Evolutionary conservation across 2,888 invertebrate genomes (phyloP).

Genomic region (Furcula furcula): DNA sequence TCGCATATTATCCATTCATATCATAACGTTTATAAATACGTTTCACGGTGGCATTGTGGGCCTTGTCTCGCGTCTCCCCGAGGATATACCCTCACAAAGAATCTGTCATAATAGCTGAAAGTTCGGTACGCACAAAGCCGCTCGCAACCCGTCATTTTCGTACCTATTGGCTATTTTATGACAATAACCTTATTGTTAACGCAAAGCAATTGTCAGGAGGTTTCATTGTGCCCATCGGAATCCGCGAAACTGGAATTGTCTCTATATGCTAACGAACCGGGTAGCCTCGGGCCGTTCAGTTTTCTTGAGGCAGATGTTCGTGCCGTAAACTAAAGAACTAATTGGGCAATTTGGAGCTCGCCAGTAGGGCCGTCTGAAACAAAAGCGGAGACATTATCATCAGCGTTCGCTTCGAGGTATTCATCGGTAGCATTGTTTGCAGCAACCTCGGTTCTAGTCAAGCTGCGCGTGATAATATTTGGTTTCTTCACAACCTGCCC

Average conservation of each 20-base stretch:
- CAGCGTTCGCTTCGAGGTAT: constrained; percentile 12
- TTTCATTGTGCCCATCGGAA: constrained; percentile 62
- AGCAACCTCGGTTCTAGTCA: constrained; percentile 43
- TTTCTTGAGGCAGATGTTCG: constrained; percentile 35
- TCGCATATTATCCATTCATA: constrained; percentile 77
- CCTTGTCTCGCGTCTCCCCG: constrained; percentile 67
- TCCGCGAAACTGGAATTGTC: constrained; percentile 79
- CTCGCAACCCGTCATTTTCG: constrained; percentile 78
- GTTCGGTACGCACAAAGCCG: constrained; percentile 63
- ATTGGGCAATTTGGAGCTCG: constrained; percentile 26
- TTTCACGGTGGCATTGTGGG: constrained; percentile 72
- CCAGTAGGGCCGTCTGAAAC: constrained; percentile 27
- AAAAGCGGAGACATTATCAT: constrained; percentile 30
- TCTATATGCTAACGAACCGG: constrained; percentile 66
- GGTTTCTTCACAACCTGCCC: constrained; percentile 59
- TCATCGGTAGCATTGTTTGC: constrained; percentile 43
- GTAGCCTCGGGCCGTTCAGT: constrained; percentile 42
- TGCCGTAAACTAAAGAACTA: constrained; percentile 29
- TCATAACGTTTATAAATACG: constrained; percentile 78
- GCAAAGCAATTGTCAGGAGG: constrained; percentile 50
- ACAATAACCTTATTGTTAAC: constrained; percentile 72
- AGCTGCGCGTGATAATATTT: constrained; percentile 78
- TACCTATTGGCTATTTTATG: constrained; percentile 80
- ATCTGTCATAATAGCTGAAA: constrained; percentile 68
- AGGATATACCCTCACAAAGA: constrained; percentile 73